phyloP scores from a whole-genome alignment of 92 coral and sea anemone genomes.

The Hydrozoanthus gracilis region DNA sequence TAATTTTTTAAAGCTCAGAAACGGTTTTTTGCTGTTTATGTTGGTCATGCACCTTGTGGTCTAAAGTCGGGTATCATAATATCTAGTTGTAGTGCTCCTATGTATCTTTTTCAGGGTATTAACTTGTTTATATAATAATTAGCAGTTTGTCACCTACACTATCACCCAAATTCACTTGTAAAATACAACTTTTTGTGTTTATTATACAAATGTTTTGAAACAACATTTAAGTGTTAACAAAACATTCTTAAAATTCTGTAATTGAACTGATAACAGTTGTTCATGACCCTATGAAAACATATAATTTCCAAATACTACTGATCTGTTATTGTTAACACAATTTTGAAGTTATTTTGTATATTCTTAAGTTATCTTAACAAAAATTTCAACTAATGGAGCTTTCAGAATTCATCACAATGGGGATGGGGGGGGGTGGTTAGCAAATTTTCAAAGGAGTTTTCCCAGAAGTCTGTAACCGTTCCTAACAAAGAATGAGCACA shows the following conservation, averaged over 20 bases:
- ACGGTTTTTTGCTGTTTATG: constrained; percentile 32
- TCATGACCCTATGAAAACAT: constrained; percentile 27
- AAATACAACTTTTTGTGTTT: constrained; percentile 34
- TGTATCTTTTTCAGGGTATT: constrained; percentile 37
- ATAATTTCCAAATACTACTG: constrained; percentile 26
- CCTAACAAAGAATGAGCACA: constrained; percentile 36
- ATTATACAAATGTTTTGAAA: constrained; percentile 41
- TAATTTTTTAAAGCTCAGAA: constrained; percentile 29
- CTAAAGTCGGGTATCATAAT: constrained; percentile 36
- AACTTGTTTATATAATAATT: constrained; percentile 16
- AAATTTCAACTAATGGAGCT: constrained; percentile 34
- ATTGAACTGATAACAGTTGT: constrained; percentile 35
- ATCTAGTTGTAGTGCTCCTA: constrained; percentile 40
- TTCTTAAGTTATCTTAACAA: constrained; percentile 39
- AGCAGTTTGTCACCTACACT: constrained; percentile 35
- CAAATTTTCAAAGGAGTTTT: constrained; percentile 23
- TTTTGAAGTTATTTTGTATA: constrained; percentile 39
- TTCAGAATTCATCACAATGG: constrained; percentile 36
- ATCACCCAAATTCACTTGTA: constrained; percentile 36
- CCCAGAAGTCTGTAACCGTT: constrained; percentile 41
- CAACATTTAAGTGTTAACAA: constrained; percentile 38
- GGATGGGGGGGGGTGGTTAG: constrained; percentile 27
- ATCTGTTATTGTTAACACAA: constrained; percentile 33
- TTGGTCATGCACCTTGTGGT: constrained; percentile 38
- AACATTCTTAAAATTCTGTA: constrained; percentile 36